These are phyloP conservation scores for Ethmia dodecea DNA, from an alignment of 2,888 invertebrate species.

Conservation along the genomic window DNA sequence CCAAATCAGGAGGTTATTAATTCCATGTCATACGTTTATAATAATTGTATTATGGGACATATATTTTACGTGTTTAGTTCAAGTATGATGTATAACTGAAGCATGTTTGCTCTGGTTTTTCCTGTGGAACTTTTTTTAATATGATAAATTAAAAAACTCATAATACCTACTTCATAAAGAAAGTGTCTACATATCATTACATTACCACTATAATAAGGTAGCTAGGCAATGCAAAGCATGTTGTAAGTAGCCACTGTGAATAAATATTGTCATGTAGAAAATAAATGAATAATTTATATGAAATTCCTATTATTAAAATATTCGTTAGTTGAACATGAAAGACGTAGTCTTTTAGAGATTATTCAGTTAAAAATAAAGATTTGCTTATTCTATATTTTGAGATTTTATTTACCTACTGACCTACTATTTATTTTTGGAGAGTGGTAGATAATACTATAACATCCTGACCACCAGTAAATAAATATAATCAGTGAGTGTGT, in stretches of 20 bases:
- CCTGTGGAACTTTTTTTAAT: too few relatives aligned
- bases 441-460: too few relatives aligned
- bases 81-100: too few relatives aligned
- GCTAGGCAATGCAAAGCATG: conserved; percentile 21
- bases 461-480: too few relatives aligned
- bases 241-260: conserved; percentile 1
- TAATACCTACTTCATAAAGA: too few relatives aligned
- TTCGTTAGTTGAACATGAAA: conserved; percentile 40
- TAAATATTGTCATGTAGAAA: conserved; percentile 1
- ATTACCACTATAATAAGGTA: conserved; percentile 20
- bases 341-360: conserved; percentile 56
- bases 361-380: conserved; percentile 38
- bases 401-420: background rate
- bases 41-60: too few relatives aligned
- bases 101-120: too few relatives aligned
- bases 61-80: too few relatives aligned
- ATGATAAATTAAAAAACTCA: background rate
- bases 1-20: too few relatives aligned
- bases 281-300: conserved; percentile 4
- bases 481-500: too few relatives aligned
- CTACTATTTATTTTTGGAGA: too few relatives aligned
- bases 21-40: too few relatives aligned
- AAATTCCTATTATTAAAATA: conserved; percentile 26
- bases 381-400: conserved; percentile 20
- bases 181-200: conserved; percentile 31